A percentile compares a stretch with the other conserved stretches of the same genome.
Evolutionary conservation across 2,797 vertebrate species (phyloP).

Genomic region (Chaunax sp.): DNA sequence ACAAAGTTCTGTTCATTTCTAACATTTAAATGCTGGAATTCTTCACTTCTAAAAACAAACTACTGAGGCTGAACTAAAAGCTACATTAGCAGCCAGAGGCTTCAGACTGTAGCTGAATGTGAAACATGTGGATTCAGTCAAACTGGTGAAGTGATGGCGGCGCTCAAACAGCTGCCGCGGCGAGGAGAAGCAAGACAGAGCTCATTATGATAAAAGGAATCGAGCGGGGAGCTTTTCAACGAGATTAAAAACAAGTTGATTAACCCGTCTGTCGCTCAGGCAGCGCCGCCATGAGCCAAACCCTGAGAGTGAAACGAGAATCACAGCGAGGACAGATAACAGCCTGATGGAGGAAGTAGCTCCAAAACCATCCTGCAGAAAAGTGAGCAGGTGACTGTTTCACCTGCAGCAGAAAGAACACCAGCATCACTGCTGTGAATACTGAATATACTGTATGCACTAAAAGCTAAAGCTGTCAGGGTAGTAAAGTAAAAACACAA

Average conservation of each 20-base stretch:
- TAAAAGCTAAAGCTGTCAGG: too few species aligned
- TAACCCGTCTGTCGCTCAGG: slow-evolving; percentile 36
- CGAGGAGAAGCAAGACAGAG: slow-evolving; percentile 10
- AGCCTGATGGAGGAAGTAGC: neutral
- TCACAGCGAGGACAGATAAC: neutral
- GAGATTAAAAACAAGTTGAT: slow-evolving; percentile 57
- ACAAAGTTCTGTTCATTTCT: too few species aligned
- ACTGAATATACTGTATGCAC: too few species aligned
- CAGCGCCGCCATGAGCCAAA: neutral
- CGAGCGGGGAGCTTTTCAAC: slow-evolving; percentile 23
- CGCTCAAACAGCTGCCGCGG: neutral
- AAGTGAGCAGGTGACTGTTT: too few species aligned
- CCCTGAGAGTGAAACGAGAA: slow-evolving; percentile 13
- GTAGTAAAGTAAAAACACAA: too few species aligned
- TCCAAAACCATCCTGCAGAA: too few species aligned
- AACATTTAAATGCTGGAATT: too few species aligned
- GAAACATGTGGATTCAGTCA: too few species aligned
- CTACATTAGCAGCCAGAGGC: neutral
- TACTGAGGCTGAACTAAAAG: neutral
- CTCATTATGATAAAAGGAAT: slow-evolving; percentile 52
- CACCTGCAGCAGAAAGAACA: too few species aligned
- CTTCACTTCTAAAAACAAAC: too few species aligned
- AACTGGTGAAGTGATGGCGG: neutral
- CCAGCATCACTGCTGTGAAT: too few species aligned
- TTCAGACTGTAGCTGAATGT: too few species aligned